phyloP scores from a whole-genome alignment of 2,113 vertebrate species.

The Mungos mungo region DNA sequence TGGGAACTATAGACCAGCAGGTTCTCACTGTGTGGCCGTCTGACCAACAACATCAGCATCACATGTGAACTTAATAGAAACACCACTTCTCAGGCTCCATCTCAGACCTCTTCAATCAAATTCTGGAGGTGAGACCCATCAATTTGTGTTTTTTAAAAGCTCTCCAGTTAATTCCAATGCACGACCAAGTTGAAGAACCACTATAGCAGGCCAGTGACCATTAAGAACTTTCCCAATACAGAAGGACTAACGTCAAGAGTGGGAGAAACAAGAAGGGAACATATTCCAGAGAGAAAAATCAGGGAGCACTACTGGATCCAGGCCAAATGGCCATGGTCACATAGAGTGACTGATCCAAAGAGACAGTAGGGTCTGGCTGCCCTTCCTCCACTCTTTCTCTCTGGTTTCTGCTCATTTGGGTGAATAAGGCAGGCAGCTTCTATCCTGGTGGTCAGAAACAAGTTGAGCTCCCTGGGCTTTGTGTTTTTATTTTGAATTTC shows the following conservation, averaged over 20 bases:
- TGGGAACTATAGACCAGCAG: neutral
- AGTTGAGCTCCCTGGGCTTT: neutral
- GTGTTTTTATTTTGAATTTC: constrained; percentile 13
- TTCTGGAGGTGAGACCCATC: neutral
- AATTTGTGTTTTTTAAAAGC: neutral
- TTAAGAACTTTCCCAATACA: neutral
- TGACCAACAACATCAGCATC: neutral
- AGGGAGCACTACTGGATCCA: neutral
- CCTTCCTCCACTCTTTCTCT: neutral
- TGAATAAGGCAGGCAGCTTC: neutral
- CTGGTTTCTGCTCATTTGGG: neutral
- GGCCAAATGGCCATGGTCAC: neutral
- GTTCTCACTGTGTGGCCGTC: neutral
- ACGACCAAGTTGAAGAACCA: neutral
- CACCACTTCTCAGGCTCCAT: neutral
- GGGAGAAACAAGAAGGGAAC: neutral
- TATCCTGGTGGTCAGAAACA: neutral
- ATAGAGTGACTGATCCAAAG: neutral
- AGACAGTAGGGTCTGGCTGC: neutral
- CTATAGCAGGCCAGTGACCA: neutral
- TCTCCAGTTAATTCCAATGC: neutral
- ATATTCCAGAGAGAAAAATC: neutral
- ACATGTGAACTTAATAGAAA: neutral
- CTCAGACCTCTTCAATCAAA: neutral
- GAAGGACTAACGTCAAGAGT: neutral